phyloP scores from a whole-genome alignment of 2,113 vertebrate genomes.

The Tetrax tetrax region DNA sequence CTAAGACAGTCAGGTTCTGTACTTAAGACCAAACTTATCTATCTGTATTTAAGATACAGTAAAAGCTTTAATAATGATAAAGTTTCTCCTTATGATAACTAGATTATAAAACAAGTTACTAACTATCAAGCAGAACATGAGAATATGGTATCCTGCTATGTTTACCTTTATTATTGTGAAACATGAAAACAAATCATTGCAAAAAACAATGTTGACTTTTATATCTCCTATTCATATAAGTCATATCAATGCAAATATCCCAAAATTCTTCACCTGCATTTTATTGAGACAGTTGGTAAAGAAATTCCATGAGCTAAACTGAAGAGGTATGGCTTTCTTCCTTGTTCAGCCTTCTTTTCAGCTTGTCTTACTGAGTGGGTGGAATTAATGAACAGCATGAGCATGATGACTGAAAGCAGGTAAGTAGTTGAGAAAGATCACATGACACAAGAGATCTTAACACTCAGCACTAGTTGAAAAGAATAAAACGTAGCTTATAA shows the following conservation, averaged over 20 bases:
- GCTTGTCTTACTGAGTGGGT: slow-evolving; percentile 21
- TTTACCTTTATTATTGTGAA: neutral
- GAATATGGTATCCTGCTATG: neutral
- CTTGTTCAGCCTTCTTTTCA: neutral
- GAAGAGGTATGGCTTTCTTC: neutral
- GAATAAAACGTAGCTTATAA: neutral
- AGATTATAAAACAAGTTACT: neutral
- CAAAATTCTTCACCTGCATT: neutral
- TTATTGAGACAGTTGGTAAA: neutral
- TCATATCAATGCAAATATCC: neutral
- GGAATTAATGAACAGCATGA: slow-evolving; percentile 15
- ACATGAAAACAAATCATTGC: neutral
- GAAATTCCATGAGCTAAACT: neutral
- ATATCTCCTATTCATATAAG: neutral
- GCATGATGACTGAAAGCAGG: neutral
- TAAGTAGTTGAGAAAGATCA: neutral
- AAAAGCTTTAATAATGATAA: neutral
- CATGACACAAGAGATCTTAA: slow-evolving; percentile 1
- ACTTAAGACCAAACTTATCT: neutral
- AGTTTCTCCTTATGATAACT: neutral
- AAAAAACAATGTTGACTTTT: neutral
- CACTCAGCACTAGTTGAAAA: neutral
- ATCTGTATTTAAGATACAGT: neutral
- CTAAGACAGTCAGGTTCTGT: neutral
- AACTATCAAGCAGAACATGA: neutral